Evolutionary conservation across 2,888 invertebrate genomes (phyloP).

Genomic region (Drosophila suboccidentalis): DNA sequence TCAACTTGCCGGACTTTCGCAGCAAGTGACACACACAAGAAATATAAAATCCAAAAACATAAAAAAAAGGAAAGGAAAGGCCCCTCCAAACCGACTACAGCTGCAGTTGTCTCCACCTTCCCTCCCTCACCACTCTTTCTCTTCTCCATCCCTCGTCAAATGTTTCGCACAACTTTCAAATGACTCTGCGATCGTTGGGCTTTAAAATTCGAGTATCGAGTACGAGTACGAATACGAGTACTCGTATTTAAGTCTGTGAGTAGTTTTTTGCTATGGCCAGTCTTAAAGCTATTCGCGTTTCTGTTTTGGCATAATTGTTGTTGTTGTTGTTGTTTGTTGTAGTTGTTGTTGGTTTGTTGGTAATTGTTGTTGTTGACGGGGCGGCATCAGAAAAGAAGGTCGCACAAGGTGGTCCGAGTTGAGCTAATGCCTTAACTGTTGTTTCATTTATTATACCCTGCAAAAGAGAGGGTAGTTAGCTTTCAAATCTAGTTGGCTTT

Average conservation of each 20-base stretch:
- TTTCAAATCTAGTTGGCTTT: not conserved
- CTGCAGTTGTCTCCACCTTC: slow-evolving; percentile 40
- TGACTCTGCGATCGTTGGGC: slow-evolving; percentile 59
- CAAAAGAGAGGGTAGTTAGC: slow-evolving; percentile 3
- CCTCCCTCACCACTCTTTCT: slow-evolving; percentile 28
- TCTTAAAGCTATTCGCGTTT: slow-evolving; percentile 65
- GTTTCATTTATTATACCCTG: slow-evolving; percentile 28
- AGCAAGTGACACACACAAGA: slow-evolving; percentile 70
- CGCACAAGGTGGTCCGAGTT: slow-evolving; percentile 82
- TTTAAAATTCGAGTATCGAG: slow-evolving; percentile 67
- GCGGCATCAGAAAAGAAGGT: slow-evolving; percentile 81
- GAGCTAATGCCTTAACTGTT: slow-evolving; percentile 43
- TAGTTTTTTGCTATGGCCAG: slow-evolving; percentile 39
- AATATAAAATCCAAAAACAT: slow-evolving; percentile 39
- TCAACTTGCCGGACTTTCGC: slow-evolving; percentile 79
- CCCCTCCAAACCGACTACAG: slow-evolving; percentile 32
- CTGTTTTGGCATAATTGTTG: slow-evolving; percentile 71
- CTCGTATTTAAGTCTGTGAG: slow-evolving; percentile 46
- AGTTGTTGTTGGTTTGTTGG: slow-evolving; percentile 52
- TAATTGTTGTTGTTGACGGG: slow-evolving; percentile 66
- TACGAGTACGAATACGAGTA: slow-evolving; percentile 33
- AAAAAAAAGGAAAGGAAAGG: slow-evolving; percentile 70
- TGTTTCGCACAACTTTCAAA: slow-evolving; percentile 75
- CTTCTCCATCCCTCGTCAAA: slow-evolving; percentile 32
- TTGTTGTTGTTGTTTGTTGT: slow-evolving; percentile 25